Evolutionary conservation across 1,140 invertebrate species (phyloP), one percentile per base, ranked within the genome.

Genomic region (Drosophila parabipectinata): DNA sequence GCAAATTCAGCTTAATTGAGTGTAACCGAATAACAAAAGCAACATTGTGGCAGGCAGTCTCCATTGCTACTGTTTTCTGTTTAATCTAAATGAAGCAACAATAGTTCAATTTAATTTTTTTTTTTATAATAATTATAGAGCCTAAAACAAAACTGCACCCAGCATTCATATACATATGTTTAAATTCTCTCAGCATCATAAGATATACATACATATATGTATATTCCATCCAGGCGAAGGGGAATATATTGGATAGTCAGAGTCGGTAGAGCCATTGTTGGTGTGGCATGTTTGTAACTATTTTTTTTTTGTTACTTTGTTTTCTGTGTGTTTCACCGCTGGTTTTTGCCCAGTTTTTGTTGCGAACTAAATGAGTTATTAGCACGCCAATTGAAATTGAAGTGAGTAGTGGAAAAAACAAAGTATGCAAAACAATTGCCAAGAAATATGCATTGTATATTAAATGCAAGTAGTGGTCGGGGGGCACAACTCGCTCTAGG

Each of bases 331-430:
- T 68, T 68, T 53, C 12, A n/a, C 68, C 68, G 53, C 37, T 55
- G 57, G 14, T 44, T 44, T 44, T 44, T 44, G 41, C 37, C 44
- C 44, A 21, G 61, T 47, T 69, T 88, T 77, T 76, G 78, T 73
- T 83, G 83, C 84, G 79, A 88, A 83, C 83, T 88, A 88, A 88
- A 88, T 88, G 83, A 88, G 83, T 83, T 88, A 88, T 88, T 88
- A 88, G 72, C 83, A 88, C 83, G 83, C 83, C 83, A 88, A 88
- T 89, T 88, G 83, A 77, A 79, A 77, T 62, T 79, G 75, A 79
- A 83, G 83, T 69, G 59, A 77, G 69, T 66, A 37, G 63, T 21
- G 47, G 52, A 51, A 63, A 50, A 74, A 39, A 69, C 50, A 57
- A 76, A 58, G 62, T 68, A 64, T 54, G 47, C 60, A 64, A 54